Base-by-base conservation (phyloP, 2,888 invertebrate genomes). In the Eurytoma californica region DNA sequence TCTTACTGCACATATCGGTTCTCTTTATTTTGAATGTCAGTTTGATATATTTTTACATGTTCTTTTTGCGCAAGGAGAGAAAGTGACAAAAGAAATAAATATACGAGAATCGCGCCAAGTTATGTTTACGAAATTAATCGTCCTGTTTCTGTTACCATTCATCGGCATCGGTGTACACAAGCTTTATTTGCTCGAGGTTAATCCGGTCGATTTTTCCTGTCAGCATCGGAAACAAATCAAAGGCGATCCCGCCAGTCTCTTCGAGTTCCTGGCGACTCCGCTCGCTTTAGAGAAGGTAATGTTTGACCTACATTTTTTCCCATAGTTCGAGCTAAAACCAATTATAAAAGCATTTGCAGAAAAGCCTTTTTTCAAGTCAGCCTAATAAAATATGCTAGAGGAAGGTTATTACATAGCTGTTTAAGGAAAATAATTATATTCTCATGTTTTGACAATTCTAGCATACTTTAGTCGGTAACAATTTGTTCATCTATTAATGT, bases 201-300 rank as follows among this genome's bases (percentile, higher is more conserved):
- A 86, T 70, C 84, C 84, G 39, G 39, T 81, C 49, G 83, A 86
- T 65, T 86, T 84, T 72, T 51, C 82, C 12, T 82, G 84, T 30
- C 69, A 78, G 53, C 83, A 84, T 65, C 82, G 84, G 39, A 82
- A 80, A 20, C 82, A 78, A 68, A 77, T 86, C 55, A 83, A 85
- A 57, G 85, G 83, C 24, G 81, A 81, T 69, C 57, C 82, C 20
- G 28, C 67, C 3, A 61, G 55, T 18, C 80, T 86, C 16, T 86
- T 86, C 67, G 58, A 83, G 51, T 86, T 86, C 76, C 68, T 86
- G 16, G 82, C 77, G 47, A 83, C 82, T 65, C 75, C 84, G 16
- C 81, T 83, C 61, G 80, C 83, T 28, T 70, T 87, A 30, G 85
- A 87, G 83, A 86, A 86, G 86, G 86, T 47, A 39, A 39, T n/a